Base-by-base conservation (phyloP, 2,113 vertebrate species). In the Ciconia boyciana region DNA sequence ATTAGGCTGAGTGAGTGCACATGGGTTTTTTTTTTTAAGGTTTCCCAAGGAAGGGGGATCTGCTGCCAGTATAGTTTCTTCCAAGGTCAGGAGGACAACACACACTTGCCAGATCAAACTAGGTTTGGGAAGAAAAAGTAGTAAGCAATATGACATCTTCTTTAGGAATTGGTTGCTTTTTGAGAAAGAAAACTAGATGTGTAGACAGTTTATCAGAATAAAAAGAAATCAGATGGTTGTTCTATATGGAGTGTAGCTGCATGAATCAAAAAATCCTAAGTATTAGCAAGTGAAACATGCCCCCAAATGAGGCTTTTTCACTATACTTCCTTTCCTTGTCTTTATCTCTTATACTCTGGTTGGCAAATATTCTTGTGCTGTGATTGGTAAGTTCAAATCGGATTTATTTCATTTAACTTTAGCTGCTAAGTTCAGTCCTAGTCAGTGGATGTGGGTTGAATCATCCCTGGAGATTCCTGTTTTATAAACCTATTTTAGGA, bases 401-500 rank as follows among this genome's bases (percentile, higher is more conserved):
- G 61, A 93, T 90, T 93, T 65, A 69, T 86, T 96, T 93, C 4
- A 49, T 95, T 88, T 91, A 61, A 72, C 61, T 85, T 91, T 16
- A 85, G 57, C 70, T 91, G 61, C 62, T 79, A 76, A 76, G 7
- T 89, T 96, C 58, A 70, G 62, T 76, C 44, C 66, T 83, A 83
- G 93, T 85, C 87, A 54, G 65, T 90, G 75, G 66, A 94, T 90
- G 74, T 80, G 75, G 70, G 93, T 95, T 83, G 92, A 96, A 84
- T 93, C 49, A 91, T 96, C 93, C 90, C 82, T 93, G 92, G 96
- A 97, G 93, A 91, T 91, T 95, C 84, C 84, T 83, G 66, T 90
- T 96, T 95, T 96, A 95, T 72, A 87, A 96, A 83, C 57, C 91
- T 96, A 95, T 94, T 97, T 96, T 95, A 93, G 78, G 91, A 94